phyloP scores from a whole-genome alignment of 2,888 invertebrate species.

The Mythimna lalbum region DNA sequence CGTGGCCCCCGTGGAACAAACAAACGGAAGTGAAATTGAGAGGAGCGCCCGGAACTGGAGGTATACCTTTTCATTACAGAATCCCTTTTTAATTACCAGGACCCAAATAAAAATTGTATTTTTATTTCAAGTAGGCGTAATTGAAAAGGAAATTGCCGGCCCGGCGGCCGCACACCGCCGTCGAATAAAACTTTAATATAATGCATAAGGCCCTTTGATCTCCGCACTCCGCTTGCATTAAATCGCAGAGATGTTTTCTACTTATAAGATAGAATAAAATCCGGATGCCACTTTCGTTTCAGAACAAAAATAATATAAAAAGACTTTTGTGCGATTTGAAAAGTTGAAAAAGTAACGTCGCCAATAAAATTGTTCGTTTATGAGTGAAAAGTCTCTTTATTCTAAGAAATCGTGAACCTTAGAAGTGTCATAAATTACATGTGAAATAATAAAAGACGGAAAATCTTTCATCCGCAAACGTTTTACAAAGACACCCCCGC shows the following conservation, averaged over 20 bases:
- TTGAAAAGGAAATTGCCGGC: constrained; percentile 90
- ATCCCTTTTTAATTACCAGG: constrained; percentile 91
- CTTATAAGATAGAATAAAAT: constrained; percentile 70
- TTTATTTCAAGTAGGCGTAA: constrained; percentile 90
- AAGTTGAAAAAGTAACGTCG: constrained; percentile 61
- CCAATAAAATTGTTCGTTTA: constrained; percentile 72
- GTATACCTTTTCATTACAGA: constrained; percentile 90
- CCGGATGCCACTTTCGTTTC: constrained; percentile 58
- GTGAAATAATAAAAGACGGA: constrained; percentile 86
- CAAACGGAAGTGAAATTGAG: constrained; percentile 90
- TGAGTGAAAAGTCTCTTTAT: constrained; percentile 74
- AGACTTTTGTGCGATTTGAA: constrained; percentile 55
- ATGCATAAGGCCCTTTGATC: constrained; percentile 90
- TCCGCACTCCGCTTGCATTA: constrained; percentile 85
- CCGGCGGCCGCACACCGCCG: constrained; percentile 81
- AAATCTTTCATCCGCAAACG: constrained; percentile 86
- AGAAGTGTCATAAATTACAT: constrained; percentile 86
- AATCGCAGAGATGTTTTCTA: constrained; percentile 82
- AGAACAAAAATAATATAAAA: constrained; percentile 57
- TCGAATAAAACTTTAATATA: constrained; percentile 90
- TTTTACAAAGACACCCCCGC: constrained; percentile 84
- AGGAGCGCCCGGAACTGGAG: constrained; percentile 88
- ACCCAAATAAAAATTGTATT: constrained; percentile 90
- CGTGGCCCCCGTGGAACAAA: constrained; percentile 86
- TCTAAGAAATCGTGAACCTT: constrained; percentile 72